Base-by-base conservation (phyloP, 2,888 invertebrate genomes). In the Catocala sponsa region DNA sequence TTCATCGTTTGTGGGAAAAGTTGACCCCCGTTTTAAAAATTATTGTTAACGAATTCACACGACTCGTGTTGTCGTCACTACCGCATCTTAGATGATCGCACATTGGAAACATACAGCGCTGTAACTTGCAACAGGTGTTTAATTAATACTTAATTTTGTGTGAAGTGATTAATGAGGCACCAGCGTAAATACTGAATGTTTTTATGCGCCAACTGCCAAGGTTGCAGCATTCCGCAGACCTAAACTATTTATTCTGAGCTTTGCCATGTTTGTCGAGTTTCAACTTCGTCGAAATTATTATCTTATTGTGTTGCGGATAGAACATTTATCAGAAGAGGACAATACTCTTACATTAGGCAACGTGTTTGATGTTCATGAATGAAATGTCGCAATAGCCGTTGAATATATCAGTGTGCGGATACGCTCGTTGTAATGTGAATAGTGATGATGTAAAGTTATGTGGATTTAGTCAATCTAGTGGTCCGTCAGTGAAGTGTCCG, bases 1-100 rank as follows among this genome's bases (percentile, higher is more conserved):
- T 94, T 94, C 94, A 94, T 92, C 92, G 94, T 91, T 90, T 94
- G 94, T 94, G 94, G 94, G 94, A 94, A 94, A 93, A 94, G 92
- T 92, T 94, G 94, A 94, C 94, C 94, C 94, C 91, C 85, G 91
- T 91, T 93, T 87, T 85, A 89, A 89, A 91, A 88, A 90, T 85
- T 91, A 91, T 94, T 93, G 92, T 93, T 94, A 92, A 93, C 92
- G 89, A 91, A 93, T 94, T 94, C 94, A 91, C 94, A 94, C 93
- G 92, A 86, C 85, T 85, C 79, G 82, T 85, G 81, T 83, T 84
- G 78, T 78, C 83, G 81, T 82, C 78, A 88, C 86, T 89, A 82
- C 87, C 85, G 89, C 87, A 87, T 91, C 90, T 89, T 84, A 84
- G 78, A 87, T 85, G 79, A 76, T 66, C 55, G 53, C 60, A 55